Evolutionary conservation across 1,140 invertebrate genomes (phyloP), one percentile per base, ranked within the genome.

Genomic region (Drosophila nikananu): DNA sequence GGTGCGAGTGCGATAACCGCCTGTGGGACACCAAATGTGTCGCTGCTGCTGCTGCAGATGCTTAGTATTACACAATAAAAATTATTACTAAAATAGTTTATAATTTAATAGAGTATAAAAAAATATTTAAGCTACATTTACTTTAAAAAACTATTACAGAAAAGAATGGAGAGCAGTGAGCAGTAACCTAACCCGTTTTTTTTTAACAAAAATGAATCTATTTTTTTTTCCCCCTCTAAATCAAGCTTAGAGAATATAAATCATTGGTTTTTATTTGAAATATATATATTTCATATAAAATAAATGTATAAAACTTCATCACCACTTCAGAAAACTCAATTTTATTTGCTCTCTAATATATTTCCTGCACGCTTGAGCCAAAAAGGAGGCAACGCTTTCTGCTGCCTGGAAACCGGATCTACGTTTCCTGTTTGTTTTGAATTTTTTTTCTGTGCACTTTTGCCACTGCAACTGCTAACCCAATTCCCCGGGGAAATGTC

Each of bases 401-500:
- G 37, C 17, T 13, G 12, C 25, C 37, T 19, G 15, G 3, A 8
- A 12, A 21, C 35, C 54, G 54, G 21, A 5, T 54, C n/a, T n/a
- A 10, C 21, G 32, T 37, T 55, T 55, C 52, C 55, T 12, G 55
- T 44, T 41, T 27, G 17, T 13, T 30, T 52, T 32, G 9, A n/a
- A 1, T 41, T 15, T 58, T n/a, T 58, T 39, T 54, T 17, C 42
- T 13, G 57, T 57, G 54, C 54, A 39, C 12, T 39, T 7, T 25
- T n/a, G 21, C 35, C n/a, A 17, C 46, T 83, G 76, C 80, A 83
- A 59, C 74, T 63, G 60, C 65, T 83, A 83, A 83, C 81, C 81
- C 66, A 77, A 83, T 80, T 83, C 76, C 76, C 44, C 58, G 39
- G 70, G 48, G 77, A 77, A 79, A 72, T 89, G 81, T 87, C 84